Percentiles rank a stretch among this genome's conserved stretches.
phyloP scores from a whole-genome alignment of 2,113 vertebrate species.

The Clarias macrocephalus region DNA sequence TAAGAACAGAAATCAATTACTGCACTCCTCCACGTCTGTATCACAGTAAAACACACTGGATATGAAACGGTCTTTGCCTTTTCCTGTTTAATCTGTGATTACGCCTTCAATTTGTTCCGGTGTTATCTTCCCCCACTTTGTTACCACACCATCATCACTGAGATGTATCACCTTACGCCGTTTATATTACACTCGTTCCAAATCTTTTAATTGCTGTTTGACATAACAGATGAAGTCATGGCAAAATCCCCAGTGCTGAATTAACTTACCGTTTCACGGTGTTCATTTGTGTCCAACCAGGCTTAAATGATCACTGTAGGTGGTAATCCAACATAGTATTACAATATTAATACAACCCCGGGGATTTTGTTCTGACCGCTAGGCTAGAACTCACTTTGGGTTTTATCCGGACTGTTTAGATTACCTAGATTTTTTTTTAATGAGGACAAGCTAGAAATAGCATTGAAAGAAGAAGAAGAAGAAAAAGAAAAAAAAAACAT shows the following conservation, averaged over 20 bases:
- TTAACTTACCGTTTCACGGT: slow-evolving; percentile 35
- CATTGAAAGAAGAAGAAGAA: not conserved
- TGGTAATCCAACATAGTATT: slow-evolving; percentile 37
- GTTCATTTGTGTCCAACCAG: slow-evolving; percentile 35
- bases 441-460: not conserved
- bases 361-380: slow-evolving; percentile 17
- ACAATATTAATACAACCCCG: slow-evolving; percentile 23
- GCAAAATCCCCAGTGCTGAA: slow-evolving; percentile 24
- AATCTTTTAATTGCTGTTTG: slow-evolving; percentile 52
- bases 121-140: slow-evolving; percentile 53
- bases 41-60: slow-evolving; percentile 50
- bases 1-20: slow-evolving; percentile 62
- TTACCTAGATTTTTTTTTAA: not conserved
- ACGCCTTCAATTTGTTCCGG: slow-evolving; percentile 54
- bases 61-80: slow-evolving; percentile 52
- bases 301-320: slow-evolving; percentile 36
- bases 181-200: slow-evolving; percentile 30
- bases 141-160: slow-evolving; percentile 44
- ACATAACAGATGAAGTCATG: slow-evolving; percentile 44
- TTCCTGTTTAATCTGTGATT: slow-evolving; percentile 60
- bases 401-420: slow-evolving; percentile 5
- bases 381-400: slow-evolving; percentile 2
- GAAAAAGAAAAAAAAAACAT: not conserved
- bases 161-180: slow-evolving; percentile 38
- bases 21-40: slow-evolving; percentile 46